Base-by-base conservation (phyloP, 2,888 invertebrate genomes). In the Caenorhabditis uteleia region DNA sequence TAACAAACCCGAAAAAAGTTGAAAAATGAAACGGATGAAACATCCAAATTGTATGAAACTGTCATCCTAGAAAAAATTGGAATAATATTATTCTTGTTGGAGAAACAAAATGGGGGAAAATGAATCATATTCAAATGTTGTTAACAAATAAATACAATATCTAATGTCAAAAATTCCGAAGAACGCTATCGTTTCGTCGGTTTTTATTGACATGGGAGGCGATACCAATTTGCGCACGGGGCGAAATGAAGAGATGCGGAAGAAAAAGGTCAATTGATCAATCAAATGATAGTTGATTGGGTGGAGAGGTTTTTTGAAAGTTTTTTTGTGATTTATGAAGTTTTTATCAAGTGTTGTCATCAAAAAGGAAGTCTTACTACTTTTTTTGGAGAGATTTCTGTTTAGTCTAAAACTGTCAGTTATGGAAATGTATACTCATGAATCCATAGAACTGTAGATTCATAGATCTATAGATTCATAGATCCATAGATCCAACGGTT, bases 11-110 rank as follows among this genome's bases (percentile, higher is more conserved):
- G 43, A 33, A 64, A 66, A 46, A 66, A 66, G 21, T 59, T 62
- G 26, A 62, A 50, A 45, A 62, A 65, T 12, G 70, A 68, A 12
- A 70, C 74, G 7, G 76, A 74, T 8, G 70, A 71, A 12, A 77
- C 74, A 46, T 78, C 78, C 47, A 74, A 65, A 51, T 77, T 79
- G 49, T 79, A 79, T 10, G 73, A 69, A 3, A 79, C 75, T 12
- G 79, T 79, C 79, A 79, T 79, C 3, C 23, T 20, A 23, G 20
- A 39, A 39, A 21, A 12, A 23, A 23, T 40, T 26, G 23, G 40
- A 6, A 23, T 3, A 23, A 3, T 6, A 12, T 16, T 12, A 21
- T 25, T 5, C 27, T 42, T 42, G 25, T 42, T 16, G 2, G 39
- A 20, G 20, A 14, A 14, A 34, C 12, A 14, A 34, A 14, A 3